These are phyloP conservation scores for Ispidina lecontei DNA, from an alignment of 2,797 vertebrate genomes.

Conservation along the genomic window DNA sequence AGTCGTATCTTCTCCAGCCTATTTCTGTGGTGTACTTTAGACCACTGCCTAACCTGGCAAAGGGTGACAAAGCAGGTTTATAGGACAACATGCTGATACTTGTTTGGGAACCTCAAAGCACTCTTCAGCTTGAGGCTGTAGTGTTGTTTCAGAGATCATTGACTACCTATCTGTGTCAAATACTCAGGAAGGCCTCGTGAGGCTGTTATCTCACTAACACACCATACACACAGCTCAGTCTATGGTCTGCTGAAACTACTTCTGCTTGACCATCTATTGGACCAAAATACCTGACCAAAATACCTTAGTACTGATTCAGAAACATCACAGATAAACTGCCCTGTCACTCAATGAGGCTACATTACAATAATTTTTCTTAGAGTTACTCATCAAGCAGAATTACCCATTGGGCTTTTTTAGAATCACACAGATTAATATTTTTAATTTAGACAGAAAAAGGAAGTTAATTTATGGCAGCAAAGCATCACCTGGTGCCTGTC, in stretches of 20 bases:
- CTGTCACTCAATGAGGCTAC: rapidly evolving
- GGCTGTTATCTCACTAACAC: background rate
- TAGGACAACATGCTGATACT: background rate
- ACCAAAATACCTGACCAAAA: background rate
- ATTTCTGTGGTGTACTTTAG: background rate
- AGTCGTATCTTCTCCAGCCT: background rate
- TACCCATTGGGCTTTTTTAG: background rate
- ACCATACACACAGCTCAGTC: background rate
- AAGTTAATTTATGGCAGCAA: background rate
- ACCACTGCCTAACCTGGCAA: background rate
- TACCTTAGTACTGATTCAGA: background rate
- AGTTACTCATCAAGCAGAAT: no score
- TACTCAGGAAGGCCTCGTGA: background rate
- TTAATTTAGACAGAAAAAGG: background rate
- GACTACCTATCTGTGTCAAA: background rate
- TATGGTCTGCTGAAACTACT: background rate
- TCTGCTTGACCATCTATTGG: background rate
- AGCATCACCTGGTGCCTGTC: background rate
- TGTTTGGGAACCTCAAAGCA: background rate
- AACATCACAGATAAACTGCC: background rate
- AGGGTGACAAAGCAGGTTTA: background rate
- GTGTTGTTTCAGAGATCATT: background rate
- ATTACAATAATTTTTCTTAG: background rate
- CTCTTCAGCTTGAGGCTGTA: background rate
- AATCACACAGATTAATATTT: background rate